Evolutionary conservation across 1,140 invertebrate species (phyloP).

Genomic region (Ceratina calcarata): DNA sequence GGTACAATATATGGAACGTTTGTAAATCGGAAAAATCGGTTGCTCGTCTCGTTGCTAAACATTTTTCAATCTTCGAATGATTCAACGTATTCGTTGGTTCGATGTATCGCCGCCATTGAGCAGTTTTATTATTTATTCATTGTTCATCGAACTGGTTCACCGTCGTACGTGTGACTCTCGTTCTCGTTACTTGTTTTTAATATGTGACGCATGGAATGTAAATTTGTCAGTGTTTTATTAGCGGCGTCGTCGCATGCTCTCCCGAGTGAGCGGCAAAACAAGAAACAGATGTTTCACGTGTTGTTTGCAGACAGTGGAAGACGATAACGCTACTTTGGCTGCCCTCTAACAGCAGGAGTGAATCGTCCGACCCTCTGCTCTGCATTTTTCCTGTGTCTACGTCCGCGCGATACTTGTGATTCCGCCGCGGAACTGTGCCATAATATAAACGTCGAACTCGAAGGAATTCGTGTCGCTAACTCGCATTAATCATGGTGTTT

Average conservation of each 20-base stretch:
- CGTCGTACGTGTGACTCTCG: neutral
- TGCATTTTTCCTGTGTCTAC: constrained; percentile 72
- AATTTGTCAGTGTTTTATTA: constrained; percentile 72
- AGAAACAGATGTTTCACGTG: constrained; percentile 75
- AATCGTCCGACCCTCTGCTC: constrained; percentile 72
- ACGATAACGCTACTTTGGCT: constrained; percentile 79
- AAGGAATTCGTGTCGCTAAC: constrained; percentile 59
- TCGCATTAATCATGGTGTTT: constrained; percentile 55
- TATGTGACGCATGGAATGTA: constrained; percentile 74
- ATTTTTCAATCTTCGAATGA: constrained; percentile 8
- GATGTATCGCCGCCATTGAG: neutral
- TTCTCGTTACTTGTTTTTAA: constrained; percentile 49
- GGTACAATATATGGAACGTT: constrained; percentile 14
- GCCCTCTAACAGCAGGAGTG: constrained; percentile 80
- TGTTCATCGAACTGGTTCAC: neutral
- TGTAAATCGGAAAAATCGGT: neutral
- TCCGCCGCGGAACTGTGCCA: constrained; percentile 64
- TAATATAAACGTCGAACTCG: constrained; percentile 52
- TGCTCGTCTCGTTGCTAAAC: constrained; percentile 18
- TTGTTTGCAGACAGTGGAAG: constrained; percentile 80
- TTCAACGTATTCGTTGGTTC: too few species aligned
- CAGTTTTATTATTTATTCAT: constrained; percentile 24
- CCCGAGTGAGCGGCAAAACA: constrained; percentile 70
- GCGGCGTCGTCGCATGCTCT: constrained; percentile 72
- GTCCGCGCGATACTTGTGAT: constrained; percentile 63